Percentiles rank a stretch among this genome's conserved stretches.
Conservation (phyloP, 1,140 invertebrate genomes). For the Drosophila sp. region DNA sequence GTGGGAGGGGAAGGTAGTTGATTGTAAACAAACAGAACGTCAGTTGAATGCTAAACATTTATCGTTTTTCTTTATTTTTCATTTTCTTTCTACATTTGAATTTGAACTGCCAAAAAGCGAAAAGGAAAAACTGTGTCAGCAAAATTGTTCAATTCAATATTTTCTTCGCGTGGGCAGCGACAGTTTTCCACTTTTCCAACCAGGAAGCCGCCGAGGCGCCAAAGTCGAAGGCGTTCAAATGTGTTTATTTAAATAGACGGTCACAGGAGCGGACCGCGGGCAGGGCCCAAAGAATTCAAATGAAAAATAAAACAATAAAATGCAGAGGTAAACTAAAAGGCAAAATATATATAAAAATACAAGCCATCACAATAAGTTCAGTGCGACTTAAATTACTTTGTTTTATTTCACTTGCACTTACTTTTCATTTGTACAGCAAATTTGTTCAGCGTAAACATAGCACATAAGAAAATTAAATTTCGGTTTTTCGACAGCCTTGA, state of each 20-base stretch:
- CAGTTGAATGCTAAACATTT: constrained; percentile 52
- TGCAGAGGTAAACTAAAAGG: background rate
- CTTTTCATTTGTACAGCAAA: constrained; percentile 3
- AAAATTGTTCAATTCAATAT: constrained; percentile 51
- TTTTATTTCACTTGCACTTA: background rate
- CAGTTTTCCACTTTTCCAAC: constrained; percentile 36
- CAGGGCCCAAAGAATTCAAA: background rate
- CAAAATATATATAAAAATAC: background rate
- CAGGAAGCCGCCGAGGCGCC: constrained; percentile 41
- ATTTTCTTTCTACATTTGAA: constrained; percentile 7
- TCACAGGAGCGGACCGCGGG: constrained; percentile 21
- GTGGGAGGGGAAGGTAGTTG: background rate
- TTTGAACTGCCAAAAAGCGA: constrained; percentile 30
- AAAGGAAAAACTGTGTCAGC: constrained; percentile 48
- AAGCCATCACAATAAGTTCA: background rate
- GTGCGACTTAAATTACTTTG: background rate
- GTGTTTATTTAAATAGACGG: constrained; percentile 45
- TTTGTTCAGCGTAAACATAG: constrained; percentile 11
- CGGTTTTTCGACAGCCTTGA: background rate
- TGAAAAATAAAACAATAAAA: background rate
- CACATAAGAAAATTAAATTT: constrained; percentile 21
- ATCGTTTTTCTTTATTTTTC: constrained; percentile 2
- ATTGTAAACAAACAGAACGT: constrained; percentile 54
- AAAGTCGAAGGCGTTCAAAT: constrained; percentile 35
- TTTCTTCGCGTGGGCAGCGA: constrained; percentile 50